Base-by-base conservation (phyloP, 2,113 vertebrate genomes). In the Theristicus caerulescens region DNA sequence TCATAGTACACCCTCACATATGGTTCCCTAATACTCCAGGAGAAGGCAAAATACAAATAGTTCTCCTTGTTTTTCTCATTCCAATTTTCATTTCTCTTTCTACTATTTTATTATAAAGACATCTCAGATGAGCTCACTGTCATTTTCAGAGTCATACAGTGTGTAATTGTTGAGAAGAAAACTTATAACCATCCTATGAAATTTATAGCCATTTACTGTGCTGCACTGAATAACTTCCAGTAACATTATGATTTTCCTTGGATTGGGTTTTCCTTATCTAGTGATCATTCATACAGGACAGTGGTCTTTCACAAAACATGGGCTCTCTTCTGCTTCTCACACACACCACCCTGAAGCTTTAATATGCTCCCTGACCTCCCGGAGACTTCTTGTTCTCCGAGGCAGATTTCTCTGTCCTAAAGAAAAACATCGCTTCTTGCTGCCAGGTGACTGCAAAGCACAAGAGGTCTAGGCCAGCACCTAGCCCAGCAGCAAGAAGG, bases 141-240 rank as follows among this genome's bases (percentile, higher is more conserved):
- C 86, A 93, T 96, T 98, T 98, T 96, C 96, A 58, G 85, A 95
- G 83, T 66, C 86, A 70, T 80, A 94, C 59, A 82, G 78, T 77
- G 51, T 94, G 88, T 95, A 97, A 97, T 89, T 97, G 83, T 90
- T 91, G 94, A 96, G 92, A 77, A 97, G 79, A 97, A 93, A 93
- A 93, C 94, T 93, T 91, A 84, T 42, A 80, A 82, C 86, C 58
- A 92, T 87, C 93, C 62, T 55, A 36, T 57, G 77, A 96, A 92
- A 94, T 95, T 94, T 94, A 97, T 59, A 29, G 72, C n/a, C 80
- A 36, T 6, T 22, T 49, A 62, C 86, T 24, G 27, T 11, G 65
- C 64, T 57, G 62, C 46, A 67, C 71, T 67, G 91, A 94, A 90
- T 14, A 82, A 66, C 58, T 91, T 62, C 61, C n/a, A 57, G 91